phyloP scores from a whole-genome alignment of 2,888 invertebrate genomes.

The Hylaea fasciaria region DNA sequence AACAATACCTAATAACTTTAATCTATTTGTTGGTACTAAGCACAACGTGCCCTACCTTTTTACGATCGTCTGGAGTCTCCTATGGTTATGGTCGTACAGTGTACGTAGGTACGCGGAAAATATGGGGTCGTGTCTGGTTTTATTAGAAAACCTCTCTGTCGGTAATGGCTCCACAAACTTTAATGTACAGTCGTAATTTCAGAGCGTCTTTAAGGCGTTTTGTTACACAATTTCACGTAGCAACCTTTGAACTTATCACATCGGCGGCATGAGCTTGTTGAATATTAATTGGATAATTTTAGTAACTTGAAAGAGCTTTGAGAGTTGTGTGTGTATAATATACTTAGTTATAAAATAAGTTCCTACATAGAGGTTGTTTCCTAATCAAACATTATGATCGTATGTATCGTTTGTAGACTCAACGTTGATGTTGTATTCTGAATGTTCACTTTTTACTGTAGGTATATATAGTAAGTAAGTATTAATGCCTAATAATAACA shows the following conservation, averaged over 20 bases:
- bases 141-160: constrained; percentile 13
- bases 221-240: constrained; percentile 8
- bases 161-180: constrained; percentile 11
- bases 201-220: background rate
- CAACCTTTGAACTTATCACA: constrained; percentile 15
- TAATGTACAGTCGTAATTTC: constrained; percentile 15
- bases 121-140: constrained; percentile 5
- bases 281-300: constrained; percentile 21
- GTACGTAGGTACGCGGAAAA: background rate
- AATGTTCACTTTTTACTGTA: too few species aligned
- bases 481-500: too few species aligned
- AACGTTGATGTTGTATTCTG: too few species aligned
- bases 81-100: background rate
- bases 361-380: background rate
- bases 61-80: constrained; percentile 4
- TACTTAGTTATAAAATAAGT: too few species aligned
- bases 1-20: background rate
- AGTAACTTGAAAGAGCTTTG: constrained; percentile 6
- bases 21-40: background rate
- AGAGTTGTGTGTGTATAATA: too few species aligned
- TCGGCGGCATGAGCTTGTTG: constrained; percentile 16
- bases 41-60: background rate
- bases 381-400: background rate
- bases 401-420: too few species aligned
- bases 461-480: too few species aligned